Conservation (phyloP, 1,140 invertebrate species). For the Coenobita brevimanus region DNA sequence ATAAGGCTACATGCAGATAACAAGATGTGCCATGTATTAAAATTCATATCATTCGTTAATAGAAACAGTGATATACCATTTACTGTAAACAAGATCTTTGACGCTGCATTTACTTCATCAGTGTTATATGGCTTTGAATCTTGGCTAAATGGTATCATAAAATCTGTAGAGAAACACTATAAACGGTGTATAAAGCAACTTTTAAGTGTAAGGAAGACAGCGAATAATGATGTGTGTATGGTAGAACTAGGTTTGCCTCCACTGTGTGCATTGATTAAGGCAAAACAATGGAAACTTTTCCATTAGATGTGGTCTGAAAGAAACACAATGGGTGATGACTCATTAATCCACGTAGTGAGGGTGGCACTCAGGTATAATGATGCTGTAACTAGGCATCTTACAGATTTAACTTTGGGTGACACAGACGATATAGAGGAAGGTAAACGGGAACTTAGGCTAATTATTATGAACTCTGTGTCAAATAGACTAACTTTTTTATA, state of each 20-base stretch:
- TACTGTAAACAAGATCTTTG: not conserved
- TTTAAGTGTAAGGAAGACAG: not conserved
- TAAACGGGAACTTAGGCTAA: not conserved
- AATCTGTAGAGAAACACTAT: not conserved
- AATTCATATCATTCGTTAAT: no score
- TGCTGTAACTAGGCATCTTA: not conserved
- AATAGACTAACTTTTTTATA: constrained; percentile 3
- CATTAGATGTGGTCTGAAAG: not conserved
- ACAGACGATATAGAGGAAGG: not conserved
- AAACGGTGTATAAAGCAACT: constrained; percentile 10
- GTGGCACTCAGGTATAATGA: constrained; percentile 3
- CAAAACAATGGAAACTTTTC: constrained; percentile 18
- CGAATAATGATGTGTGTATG: not conserved
- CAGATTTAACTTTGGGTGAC: not conserved
- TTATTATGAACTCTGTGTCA: constrained; percentile 19
- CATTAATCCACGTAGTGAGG: not conserved
- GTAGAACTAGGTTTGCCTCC: not conserved
- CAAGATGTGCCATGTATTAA: not conserved
- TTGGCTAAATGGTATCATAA: not conserved
- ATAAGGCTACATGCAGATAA: not conserved
- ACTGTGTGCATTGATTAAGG: not conserved
- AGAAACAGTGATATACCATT: constrained; percentile 20
- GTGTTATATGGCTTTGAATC: not conserved
- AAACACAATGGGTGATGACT: not conserved
- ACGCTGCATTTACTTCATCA: not conserved